phyloP scores from a whole-genome alignment of 2,888 invertebrate genomes.

The Lasioglossum figueresi region DNA sequence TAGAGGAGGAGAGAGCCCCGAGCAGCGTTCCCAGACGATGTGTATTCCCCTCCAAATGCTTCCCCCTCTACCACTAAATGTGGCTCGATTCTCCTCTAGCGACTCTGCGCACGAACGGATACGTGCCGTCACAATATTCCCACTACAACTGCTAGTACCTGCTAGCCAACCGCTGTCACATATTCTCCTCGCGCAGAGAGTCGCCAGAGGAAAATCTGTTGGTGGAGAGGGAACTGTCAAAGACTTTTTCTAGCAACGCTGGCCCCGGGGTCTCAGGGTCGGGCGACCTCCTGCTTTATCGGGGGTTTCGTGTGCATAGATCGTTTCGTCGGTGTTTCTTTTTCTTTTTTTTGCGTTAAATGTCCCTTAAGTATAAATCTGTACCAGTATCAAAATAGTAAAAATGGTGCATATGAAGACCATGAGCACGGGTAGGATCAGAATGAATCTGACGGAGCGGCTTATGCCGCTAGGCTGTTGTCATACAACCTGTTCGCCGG shows the following conservation, averaged over 20 bases:
- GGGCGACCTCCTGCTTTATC: conserved; percentile 7
- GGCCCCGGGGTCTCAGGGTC: not conserved
- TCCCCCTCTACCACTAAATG: not conserved
- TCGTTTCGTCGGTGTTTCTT: conserved; percentile 42
- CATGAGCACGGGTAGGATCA: conserved; percentile 90
- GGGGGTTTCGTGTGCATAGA: conserved; percentile 31
- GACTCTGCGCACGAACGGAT: not conserved
- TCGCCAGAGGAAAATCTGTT: not conserved
- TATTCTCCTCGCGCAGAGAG: not conserved
- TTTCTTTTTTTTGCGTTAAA: conserved; percentile 4
- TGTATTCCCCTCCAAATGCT: not conserved
- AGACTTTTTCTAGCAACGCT: not conserved
- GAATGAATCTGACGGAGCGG: conserved; percentile 88
- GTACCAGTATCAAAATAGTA: conserved; percentile 90
- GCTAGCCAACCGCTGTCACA: not conserved
- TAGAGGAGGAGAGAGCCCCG: conserved; percentile 12
- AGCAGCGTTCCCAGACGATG: not conserved
- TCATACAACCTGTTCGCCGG: conserved; percentile 80
- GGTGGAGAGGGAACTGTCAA: not conserved
- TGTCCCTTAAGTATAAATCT: conserved; percentile 86
- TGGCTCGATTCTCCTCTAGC: not conserved
- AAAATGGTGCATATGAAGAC: conserved; percentile 91
- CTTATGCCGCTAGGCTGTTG: conserved; percentile 80
- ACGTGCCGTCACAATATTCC: not conserved
- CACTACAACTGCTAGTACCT: not conserved